Evolutionary conservation across 2,888 invertebrate genomes (phyloP).

Genomic region (Meteorus colon): DNA sequence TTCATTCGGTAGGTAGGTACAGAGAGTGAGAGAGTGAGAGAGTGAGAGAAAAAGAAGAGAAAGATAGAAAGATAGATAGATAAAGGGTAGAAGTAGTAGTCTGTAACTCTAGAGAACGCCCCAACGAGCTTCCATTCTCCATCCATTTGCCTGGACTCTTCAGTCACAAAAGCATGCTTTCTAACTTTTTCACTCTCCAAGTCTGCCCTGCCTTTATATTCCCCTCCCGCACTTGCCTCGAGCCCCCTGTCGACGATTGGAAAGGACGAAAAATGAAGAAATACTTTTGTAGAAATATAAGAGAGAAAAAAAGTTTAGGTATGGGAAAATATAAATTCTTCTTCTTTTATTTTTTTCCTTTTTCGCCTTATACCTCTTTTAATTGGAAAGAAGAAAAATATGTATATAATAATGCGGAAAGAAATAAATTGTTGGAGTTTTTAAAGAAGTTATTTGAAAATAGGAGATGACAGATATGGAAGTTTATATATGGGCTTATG

Average conservation of each 20-base stretch:
- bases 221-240: slow-evolving; percentile 7
- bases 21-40: not conserved
- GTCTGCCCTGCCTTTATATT: slow-evolving; percentile 11
- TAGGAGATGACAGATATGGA: slow-evolving; percentile 9
- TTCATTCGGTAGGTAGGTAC: slow-evolving; percentile 22
- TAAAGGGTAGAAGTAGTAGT: slow-evolving; percentile 12
- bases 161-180: slow-evolving; percentile 41
- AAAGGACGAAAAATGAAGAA: slow-evolving; percentile 32
- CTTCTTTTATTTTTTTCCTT: not conserved
- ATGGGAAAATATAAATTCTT: slow-evolving; percentile 1
- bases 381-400: slow-evolving; percentile 8
- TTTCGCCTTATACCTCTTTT: not conserved
- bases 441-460: slow-evolving; percentile 3
- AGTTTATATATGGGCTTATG: not conserved
- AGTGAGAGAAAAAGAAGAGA: slow-evolving; percentile 21
- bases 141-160: slow-evolving; percentile 39
- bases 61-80: slow-evolving; percentile 15
- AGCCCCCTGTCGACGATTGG: slow-evolving; percentile 7
- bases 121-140: slow-evolving; percentile 37
- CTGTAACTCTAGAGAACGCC: slow-evolving; percentile 31
- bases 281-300: slow-evolving; percentile 17
- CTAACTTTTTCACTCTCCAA: slow-evolving; percentile 36
- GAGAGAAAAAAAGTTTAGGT: slow-evolving; percentile 28
- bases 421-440: slow-evolving; percentile 8
- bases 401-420: not conserved